Evolutionary conservation across 2,888 invertebrate genomes (phyloP).

Genomic region (Apamea anceps): DNA sequence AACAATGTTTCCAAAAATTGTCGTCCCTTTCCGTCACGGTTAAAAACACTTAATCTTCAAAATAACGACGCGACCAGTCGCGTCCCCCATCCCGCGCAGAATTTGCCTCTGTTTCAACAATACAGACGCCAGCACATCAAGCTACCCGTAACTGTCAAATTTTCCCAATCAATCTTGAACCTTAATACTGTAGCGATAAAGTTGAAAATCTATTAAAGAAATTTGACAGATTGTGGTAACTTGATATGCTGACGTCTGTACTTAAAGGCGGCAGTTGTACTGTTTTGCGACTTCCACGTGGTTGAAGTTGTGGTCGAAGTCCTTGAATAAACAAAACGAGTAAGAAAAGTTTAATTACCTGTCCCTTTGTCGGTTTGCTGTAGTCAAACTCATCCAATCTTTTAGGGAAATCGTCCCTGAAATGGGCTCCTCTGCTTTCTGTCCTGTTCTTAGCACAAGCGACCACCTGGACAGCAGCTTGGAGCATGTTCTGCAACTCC

Average conservation of each 20-base stretch:
- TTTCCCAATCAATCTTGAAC: no score
- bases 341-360: conserved; percentile 82
- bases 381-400: conserved; percentile 98
- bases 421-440: conserved; percentile 99
- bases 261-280: neutral
- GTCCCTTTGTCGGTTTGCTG: conserved; percentile 95
- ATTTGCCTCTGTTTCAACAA: neutral
- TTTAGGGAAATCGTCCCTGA: conserved; percentile 97
- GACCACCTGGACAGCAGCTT: conserved; percentile 95
- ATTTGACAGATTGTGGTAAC: no score
- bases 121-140: no score
- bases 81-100: neutral
- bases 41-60: neutral
- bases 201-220: no score
- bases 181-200: no score
- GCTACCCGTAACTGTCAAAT: no score
- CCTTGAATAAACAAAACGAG: neutral
- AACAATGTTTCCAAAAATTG: neutral
- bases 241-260: neutral
- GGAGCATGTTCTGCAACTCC: conserved; percentile 98
- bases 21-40: neutral
- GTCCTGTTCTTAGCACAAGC: conserved; percentile 96
- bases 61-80: neutral
- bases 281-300: neutral
- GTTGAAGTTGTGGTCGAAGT: no score